Evolutionary conservation across 1,140 invertebrate genomes (phyloP).

Genomic region (Lutraria rhynchaena): DNA sequence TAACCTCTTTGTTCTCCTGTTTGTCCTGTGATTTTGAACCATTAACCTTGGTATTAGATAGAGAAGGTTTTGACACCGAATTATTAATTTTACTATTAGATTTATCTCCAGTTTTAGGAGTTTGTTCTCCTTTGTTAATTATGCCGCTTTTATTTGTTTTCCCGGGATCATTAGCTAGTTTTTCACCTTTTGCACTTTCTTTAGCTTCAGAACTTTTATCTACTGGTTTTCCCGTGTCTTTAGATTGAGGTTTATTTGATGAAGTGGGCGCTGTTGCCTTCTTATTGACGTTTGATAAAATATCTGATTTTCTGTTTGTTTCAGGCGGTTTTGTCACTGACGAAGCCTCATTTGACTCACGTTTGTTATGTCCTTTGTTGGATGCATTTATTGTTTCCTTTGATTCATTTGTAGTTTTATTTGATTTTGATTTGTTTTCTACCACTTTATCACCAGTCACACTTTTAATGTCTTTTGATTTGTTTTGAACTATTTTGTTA

Average conservation of each 20-base stretch:
- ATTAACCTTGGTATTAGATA: not conserved
- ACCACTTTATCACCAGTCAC: not conserved
- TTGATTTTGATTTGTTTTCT: not conserved
- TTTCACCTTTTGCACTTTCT: not conserved
- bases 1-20: too few relatives aligned
- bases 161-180: too few relatives aligned
- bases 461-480: not conserved
- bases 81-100: too few relatives aligned
- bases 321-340: not conserved
- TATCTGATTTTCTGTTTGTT: slow-evolving; percentile 17
- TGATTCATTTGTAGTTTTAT: not conserved
- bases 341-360: not conserved
- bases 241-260: not conserved
- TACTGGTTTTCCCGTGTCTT: too few relatives aligned
- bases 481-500: not conserved
- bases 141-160: not conserved
- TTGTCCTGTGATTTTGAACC: too few relatives aligned
- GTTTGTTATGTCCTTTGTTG: not conserved
- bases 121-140: not conserved
- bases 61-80: not conserved
- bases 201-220: not conserved
- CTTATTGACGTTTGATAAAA: slow-evolving; percentile 18
- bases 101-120: slow-evolving; percentile 21
- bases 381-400: not conserved
- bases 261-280: not conserved